Base-by-base conservation (phyloP, 1,140 invertebrate species). In the Pissodes strobi region DNA sequence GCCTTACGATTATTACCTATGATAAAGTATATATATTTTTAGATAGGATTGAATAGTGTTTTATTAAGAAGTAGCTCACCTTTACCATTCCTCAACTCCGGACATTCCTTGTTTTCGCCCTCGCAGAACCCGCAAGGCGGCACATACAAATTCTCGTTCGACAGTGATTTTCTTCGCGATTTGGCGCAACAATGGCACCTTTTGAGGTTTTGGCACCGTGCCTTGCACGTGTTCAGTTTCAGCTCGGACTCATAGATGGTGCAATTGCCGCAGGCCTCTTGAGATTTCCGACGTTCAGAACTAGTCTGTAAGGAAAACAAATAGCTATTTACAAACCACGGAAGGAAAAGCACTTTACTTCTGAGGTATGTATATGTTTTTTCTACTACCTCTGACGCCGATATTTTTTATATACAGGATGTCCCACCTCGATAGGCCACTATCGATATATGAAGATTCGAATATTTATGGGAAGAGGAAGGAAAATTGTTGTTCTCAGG, bases 91-190 rank as follows among this genome's bases (percentile, higher is more conserved):
- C 69, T 70, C 4, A 62, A 41, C 5, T 64, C 63, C 1, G 48
- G 17, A 55, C 69, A 74, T 15, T 73, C 74, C 23, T 72, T 71
- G 6, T 53, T 68, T n/a, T 59, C 66, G 6, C 56, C 69, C 46
- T 76, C 72, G 39, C 76, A 78, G 46, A 74, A 74, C 41, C 71
- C 71, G 45, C 75, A 76, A 4, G 72, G 72, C 10, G 77, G 77
- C 17, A 78, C 73, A 51, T 78, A 78, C 13, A 78, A 55, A 73
- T 85, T 85, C 71, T 85, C 84, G 6, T 83, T 84, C 27, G 83
- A 84, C 10, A 85, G 70, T 0, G 83, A 84, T 74, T 84, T 84
- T 34, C 76, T 61, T 30, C 76, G 19, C 13, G 71, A 75, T 59
- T 74, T 74, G 4, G 71, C 22, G 52, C 75, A 78, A 22, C 66